A percentile compares a stretch with the other conserved stretches of the same genome.
These are phyloP conservation scores for Pogonocichla stellata DNA, from an alignment of 2,113 vertebrate genomes.

Conservation along the genomic window DNA sequence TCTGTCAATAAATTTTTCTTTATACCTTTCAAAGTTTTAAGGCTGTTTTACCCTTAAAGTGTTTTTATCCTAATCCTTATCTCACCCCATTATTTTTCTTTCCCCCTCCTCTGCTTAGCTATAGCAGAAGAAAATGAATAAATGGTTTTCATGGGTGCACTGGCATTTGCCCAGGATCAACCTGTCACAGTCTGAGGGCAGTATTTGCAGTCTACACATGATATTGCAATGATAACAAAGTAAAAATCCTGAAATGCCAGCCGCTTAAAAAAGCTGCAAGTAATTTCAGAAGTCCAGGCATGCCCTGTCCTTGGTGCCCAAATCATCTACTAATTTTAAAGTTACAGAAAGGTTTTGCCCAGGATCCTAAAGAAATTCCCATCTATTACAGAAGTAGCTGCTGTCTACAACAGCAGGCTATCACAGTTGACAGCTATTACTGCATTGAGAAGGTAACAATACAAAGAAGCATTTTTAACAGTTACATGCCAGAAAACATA, in stretches of 20 bases:
- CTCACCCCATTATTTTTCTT: neutral
- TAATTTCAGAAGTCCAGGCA: neutral
- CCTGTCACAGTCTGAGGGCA: neutral
- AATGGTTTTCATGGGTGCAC: neutral
- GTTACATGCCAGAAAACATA: neutral
- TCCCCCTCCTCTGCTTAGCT: neutral
- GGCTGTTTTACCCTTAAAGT: neutral
- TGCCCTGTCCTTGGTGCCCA: neutral
- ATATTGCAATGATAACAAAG: neutral
- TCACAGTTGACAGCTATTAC: neutral
- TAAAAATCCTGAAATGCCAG: neutral
- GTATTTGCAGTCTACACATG: neutral
- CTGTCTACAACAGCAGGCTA: neutral
- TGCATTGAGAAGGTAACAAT: neutral
- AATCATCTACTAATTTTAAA: neutral
- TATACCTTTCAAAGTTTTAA: neutral
- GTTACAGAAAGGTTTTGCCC: neutral
- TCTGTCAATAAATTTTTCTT: neutral
- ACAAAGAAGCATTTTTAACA: neutral
- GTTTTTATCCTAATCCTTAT: neutral
- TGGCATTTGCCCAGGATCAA: neutral
- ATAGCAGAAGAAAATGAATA: neutral
- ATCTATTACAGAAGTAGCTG: neutral
- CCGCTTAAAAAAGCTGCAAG: neutral
- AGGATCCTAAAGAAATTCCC: neutral